Evolutionary conservation across 2,888 invertebrate genomes (phyloP), one percentile per base, ranked within the genome.

Genomic region (Psylliodes chrysocephalus): DNA sequence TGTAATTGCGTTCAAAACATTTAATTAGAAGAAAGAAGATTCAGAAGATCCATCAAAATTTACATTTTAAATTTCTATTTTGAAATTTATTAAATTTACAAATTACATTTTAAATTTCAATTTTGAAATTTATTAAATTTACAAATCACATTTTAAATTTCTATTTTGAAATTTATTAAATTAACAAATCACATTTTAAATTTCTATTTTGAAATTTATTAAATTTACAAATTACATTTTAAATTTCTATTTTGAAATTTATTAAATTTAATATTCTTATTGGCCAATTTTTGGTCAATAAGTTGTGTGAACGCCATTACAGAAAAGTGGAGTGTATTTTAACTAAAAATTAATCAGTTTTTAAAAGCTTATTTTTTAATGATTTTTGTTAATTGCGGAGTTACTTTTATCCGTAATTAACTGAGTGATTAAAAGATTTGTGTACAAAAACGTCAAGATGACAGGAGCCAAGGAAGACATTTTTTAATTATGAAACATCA

Each of bases 1-100:
- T 73, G 68, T 60, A 72, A 70, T 47, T 70, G 71, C 70, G 70
- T 69, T 46, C 10, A 7, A 47, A 15, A 35, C n/a, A 15, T 28
- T 30, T 18, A 42, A 14, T 42, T 12, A 10, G 14, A 35, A 35
- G 35, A 35, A 35, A 30, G 30, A 30, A 30, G 30, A 30, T 30
- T 25, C 10, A 30, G n/a, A n/a, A n/a, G n/a, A n/a, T n/a, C n/a
- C n/a, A n/a, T n/a, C n/a, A n/a, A n/a, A 22, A 22, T 22, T 2
- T n/a, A 6, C 3, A 22, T 22, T 22, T 22, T 22, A 22, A 22
- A 22, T 22, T 22, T 22, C 22, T 4, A 4, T 22, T 33, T 33
- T 33, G 33, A 33, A 33, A 33, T 33, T 33, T 33, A 33, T n/a
- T n/a, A n/a, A n/a, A n/a, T n/a, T n/a, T n/a, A n/a, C n/a, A 22